These are phyloP conservation scores for Poeciliopsis retropinna DNA, from an alignment of 2,113 vertebrate species.

Conservation along the genomic window DNA sequence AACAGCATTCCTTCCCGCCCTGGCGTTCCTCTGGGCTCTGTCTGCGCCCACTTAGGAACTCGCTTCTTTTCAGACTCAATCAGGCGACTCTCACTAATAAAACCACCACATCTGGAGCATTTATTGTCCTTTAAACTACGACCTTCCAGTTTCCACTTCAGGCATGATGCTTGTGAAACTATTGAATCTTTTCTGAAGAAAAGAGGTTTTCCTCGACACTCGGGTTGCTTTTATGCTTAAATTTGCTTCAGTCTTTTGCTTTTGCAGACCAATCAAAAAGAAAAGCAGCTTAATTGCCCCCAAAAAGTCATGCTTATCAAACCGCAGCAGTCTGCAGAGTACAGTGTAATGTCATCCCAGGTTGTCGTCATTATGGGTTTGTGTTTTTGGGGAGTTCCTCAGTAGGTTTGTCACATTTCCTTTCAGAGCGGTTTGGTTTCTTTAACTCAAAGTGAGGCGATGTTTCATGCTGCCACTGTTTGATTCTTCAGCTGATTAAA, in stretches of 20 bases:
- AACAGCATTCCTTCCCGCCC: conserved; percentile 56
- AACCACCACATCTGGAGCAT: neutral
- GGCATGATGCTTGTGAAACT: too few relatives aligned
- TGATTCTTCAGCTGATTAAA: too few relatives aligned
- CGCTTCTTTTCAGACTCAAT: conserved; percentile 14
- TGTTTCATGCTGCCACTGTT: neutral
- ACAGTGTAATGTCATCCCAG: neutral
- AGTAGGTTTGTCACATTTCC: neutral
- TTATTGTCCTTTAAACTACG: neutral
- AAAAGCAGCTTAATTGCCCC: neutral
- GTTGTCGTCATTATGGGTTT: neutral
- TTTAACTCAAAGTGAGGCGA: neutral
- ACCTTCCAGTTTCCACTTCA: neutral
- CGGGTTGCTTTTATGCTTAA: neutral
- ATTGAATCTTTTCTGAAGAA: neutral
- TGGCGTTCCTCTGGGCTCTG: conserved; percentile 37
- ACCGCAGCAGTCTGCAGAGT: neutral
- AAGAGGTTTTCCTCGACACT: neutral
- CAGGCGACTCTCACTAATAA: neutral
- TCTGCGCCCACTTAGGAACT: conserved; percentile 16
- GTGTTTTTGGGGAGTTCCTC: neutral
- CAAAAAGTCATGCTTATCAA: neutral
- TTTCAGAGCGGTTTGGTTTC: neutral
- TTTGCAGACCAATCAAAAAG: neutral
- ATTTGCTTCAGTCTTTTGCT: neutral